These are phyloP conservation scores for Macrobrachium nipponense DNA, from an alignment of 1,140 invertebrate species.

Conservation along the genomic window DNA sequence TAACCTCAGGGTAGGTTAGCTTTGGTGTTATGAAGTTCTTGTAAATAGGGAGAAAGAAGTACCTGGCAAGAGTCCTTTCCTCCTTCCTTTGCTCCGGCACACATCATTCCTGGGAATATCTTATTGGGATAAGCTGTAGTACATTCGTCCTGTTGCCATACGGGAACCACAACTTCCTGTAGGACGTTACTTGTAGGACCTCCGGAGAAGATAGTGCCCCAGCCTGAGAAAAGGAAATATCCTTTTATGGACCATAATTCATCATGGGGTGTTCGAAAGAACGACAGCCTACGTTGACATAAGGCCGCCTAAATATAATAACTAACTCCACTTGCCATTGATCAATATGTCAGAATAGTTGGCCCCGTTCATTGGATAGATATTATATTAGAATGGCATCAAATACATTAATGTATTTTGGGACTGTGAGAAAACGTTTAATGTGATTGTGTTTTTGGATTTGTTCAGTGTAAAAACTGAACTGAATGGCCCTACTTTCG, in stretches of 20 bases:
- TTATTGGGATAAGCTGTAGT: conserved; percentile 63
- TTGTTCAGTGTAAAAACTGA: no score
- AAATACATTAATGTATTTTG: no score
- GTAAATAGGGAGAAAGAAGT: not conserved
- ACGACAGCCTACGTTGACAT: not conserved
- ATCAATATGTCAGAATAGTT: no score
- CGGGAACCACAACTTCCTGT: conserved; percentile 73
- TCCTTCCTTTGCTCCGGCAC: conserved; percentile 73
- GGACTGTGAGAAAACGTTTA: no score
- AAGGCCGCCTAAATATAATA: no score
- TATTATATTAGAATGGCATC: no score
- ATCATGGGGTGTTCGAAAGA: not conserved
- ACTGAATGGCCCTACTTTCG: no score
- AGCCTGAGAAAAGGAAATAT: conserved; percentile 54
- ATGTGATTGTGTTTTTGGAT: no score
- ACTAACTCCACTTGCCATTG: not conserved
- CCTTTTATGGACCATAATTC: not conserved
- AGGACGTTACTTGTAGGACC: conserved; percentile 73
- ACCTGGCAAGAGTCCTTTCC: conserved; percentile 78
- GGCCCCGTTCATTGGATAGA: no score
- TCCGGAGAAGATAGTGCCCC: conserved; percentile 69
- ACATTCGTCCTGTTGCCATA: conserved; percentile 73
- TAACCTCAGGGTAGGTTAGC: no score
- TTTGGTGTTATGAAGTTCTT: not conserved
- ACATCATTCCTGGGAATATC: conserved; percentile 74